Conservation (phyloP, 2,888 invertebrate genomes). For the Lycia hirtaria region DNA sequence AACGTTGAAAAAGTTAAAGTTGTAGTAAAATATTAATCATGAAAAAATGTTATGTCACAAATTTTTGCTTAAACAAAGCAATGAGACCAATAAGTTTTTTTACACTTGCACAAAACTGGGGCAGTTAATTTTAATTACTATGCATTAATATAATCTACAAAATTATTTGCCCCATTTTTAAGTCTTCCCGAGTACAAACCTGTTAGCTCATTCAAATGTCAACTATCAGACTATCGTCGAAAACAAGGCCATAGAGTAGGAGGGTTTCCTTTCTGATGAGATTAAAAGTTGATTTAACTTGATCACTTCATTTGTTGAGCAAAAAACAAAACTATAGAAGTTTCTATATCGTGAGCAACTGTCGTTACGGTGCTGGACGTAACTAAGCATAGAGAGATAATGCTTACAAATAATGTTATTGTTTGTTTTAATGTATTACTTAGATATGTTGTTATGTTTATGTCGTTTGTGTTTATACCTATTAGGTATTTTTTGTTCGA, state of each 20-base stretch:
- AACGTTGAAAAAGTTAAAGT: no score
- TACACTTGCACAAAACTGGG: no score
- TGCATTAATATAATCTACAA: not conserved
- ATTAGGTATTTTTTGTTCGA: no score
- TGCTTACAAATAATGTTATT: not conserved
- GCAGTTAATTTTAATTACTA: no score
- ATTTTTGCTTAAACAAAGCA: no score
- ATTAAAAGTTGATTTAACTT: slow-evolving; percentile 23
- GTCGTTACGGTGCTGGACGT: not conserved
- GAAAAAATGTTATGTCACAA: no score
- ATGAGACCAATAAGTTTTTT: no score
- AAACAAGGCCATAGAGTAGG: slow-evolving; percentile 33
- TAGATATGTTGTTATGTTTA: no score
- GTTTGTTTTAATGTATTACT: no score
- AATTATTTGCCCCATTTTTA: not conserved
- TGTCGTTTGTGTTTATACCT: no score
- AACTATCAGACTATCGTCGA: slow-evolving; percentile 30
- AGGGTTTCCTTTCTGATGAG: slow-evolving; percentile 16
- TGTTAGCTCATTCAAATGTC: slow-evolving; percentile 24
- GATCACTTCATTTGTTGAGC: slow-evolving; percentile 10
- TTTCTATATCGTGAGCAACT: slow-evolving; percentile 1
- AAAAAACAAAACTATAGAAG: slow-evolving; percentile 23
- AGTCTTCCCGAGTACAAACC: not conserved
- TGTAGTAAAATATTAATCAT: no score
- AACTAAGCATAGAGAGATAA: not conserved